Evolutionary conservation across 1,140 invertebrate genomes (phyloP).

Genomic region (Orius laevigatus): DNA sequence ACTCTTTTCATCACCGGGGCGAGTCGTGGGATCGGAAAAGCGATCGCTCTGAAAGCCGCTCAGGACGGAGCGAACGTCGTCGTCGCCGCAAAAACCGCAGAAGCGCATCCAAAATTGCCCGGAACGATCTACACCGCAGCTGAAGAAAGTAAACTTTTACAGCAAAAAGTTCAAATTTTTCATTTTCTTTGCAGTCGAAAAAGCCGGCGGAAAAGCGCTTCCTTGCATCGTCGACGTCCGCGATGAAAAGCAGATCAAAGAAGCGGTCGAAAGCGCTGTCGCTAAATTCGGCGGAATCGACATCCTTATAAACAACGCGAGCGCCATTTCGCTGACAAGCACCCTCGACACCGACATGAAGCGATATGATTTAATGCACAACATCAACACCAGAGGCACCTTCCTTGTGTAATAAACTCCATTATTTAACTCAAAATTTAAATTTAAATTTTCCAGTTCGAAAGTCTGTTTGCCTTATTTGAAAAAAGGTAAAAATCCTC

Average conservation of each 20-base stretch:
- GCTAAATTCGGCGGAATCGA: constrained; percentile 93
- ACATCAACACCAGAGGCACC: constrained; percentile 80
- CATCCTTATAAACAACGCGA: constrained; percentile 90
- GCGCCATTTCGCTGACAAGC: constrained; percentile 80
- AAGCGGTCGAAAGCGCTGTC: constrained; percentile 74
- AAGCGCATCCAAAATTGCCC: constrained; percentile 90
- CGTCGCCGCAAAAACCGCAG: constrained; percentile 89
- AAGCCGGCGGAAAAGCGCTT: constrained; percentile 73
- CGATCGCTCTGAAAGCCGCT: constrained; percentile 84
- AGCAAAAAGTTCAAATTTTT: not conserved
- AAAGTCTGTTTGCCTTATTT: constrained; percentile 84
- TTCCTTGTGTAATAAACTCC: constrained; percentile 62
- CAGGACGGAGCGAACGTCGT: constrained; percentile 91
- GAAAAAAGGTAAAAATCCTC: constrained; percentile 75
- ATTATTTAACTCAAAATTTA: too few species aligned
- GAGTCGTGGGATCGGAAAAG: constrained; percentile 93
- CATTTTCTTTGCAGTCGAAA: constrained; percentile 56
- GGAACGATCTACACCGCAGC: constrained; percentile 96
- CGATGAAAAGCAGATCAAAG: constrained; percentile 63
- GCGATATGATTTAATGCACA: constrained; percentile 84
- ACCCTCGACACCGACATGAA: constrained; percentile 89
- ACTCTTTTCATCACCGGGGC: constrained; percentile 94
- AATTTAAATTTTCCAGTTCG: constrained; percentile 49
- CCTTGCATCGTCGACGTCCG: constrained; percentile 90
- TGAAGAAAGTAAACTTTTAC: constrained; percentile 58